phyloP scores from a whole-genome alignment of 2,113 vertebrate genomes.

The Ciconia stormi region DNA sequence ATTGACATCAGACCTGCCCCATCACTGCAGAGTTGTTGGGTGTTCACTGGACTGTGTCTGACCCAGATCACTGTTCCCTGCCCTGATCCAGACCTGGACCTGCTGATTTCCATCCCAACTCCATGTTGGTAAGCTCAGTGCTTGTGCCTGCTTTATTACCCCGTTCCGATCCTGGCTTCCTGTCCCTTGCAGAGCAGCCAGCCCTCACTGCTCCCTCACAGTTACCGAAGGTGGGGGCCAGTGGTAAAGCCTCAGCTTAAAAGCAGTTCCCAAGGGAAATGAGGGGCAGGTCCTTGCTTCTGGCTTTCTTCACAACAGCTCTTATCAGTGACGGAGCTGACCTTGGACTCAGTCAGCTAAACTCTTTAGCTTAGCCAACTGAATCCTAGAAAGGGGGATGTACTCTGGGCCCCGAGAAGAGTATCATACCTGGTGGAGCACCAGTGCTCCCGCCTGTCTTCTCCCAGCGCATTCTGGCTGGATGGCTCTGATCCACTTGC shows the following conservation, averaged over 20 bases:
- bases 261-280: background rate
- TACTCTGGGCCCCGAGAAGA: background rate
- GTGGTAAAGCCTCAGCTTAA: background rate
- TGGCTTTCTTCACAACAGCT: background rate
- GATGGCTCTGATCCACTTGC: background rate
- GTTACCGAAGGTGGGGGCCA: background rate
- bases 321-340: background rate
- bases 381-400: background rate
- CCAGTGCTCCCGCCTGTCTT: background rate
- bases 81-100: background rate
- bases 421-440: background rate
- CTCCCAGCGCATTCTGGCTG: background rate
- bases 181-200: background rate
- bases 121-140: background rate
- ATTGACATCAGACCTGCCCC: background rate
- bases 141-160: background rate
- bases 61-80: background rate
- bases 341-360: background rate
- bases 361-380: background rate
- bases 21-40: background rate
- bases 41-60: background rate
- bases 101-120: background rate
- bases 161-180: background rate
- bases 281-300: background rate
- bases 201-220: background rate